A percentile compares a stretch with the other conserved stretches of the same genome.
Conservation (phyloP, 2,113 vertebrate species). For the Cervus canadensis region DNA sequence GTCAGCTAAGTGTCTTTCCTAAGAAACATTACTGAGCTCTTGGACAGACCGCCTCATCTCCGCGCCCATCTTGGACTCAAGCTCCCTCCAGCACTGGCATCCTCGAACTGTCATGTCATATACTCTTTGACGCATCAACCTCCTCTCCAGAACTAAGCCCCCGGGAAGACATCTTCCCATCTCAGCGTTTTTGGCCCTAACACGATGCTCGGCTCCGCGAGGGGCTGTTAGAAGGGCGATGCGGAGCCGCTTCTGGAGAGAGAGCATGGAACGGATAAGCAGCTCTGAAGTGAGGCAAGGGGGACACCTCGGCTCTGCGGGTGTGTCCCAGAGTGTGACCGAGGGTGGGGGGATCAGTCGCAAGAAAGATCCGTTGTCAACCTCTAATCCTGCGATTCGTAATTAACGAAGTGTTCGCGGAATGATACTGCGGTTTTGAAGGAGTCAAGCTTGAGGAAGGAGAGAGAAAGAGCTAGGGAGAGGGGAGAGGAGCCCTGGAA, state of each 20-base stretch:
- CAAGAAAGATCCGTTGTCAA: background rate
- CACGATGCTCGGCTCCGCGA: background rate
- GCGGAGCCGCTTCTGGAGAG: background rate
- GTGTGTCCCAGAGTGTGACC: background rate
- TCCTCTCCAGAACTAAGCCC: background rate
- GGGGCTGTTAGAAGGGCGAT: background rate
- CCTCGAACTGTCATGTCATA: accelerated
- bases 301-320: background rate
- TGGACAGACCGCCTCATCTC: background rate
- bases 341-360: background rate
- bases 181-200: background rate
- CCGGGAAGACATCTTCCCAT: background rate
- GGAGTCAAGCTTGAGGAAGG: background rate
- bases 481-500: background rate
- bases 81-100: background rate
- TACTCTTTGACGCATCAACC: background rate
- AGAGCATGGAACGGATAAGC: background rate
- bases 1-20: background rate
- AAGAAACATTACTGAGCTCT: background rate
- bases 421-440: background rate
- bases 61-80: accelerated
- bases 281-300: background rate
- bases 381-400: background rate
- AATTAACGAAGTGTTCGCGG: background rate
- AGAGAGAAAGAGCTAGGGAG: background rate